Percentiles rank a stretch among this genome's conserved stretches.
phyloP scores from a whole-genome alignment of 2,797 vertebrate genomes.

The Salmo trutta region DNA sequence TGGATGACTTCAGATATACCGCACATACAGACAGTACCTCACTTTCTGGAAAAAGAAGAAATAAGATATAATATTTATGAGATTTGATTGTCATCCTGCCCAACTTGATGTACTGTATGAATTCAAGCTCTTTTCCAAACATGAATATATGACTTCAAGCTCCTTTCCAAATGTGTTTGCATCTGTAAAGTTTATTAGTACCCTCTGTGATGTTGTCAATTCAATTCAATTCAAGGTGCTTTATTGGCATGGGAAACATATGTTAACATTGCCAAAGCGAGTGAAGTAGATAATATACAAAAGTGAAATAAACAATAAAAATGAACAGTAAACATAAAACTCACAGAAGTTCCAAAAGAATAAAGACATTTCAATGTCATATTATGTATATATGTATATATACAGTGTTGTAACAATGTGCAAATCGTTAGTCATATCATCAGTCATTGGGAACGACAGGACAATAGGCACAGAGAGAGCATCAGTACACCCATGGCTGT shows the following conservation, averaged over 20 bases:
- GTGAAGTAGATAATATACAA: too few relatives aligned
- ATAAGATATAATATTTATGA: constrained; percentile 41
- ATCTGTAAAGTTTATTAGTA: constrained; percentile 63
- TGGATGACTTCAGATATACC: constrained; percentile 21
- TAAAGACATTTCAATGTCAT: too few relatives aligned
- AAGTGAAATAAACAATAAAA: too few relatives aligned
- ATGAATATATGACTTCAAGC: constrained; percentile 51
- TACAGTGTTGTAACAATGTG: too few relatives aligned
- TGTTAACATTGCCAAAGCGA: too few relatives aligned
- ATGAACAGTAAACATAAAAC: too few relatives aligned
- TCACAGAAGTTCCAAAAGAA: too few relatives aligned
- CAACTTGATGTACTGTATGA: constrained; percentile 54
- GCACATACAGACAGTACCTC: constrained; percentile 8
- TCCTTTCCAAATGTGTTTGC: constrained; percentile 66
- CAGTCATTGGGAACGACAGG: constrained; percentile 67
- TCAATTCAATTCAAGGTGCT: too few relatives aligned
- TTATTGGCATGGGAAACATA: too few relatives aligned
- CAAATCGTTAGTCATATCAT: constrained; percentile 36
- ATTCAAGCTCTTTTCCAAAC: constrained; percentile 57
- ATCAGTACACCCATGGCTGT: constrained; percentile 18
- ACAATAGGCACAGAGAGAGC: constrained; percentile 63
- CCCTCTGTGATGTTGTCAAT: constrained; percentile 43
- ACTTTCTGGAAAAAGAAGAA: not conserved
- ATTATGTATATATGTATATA: too few relatives aligned
- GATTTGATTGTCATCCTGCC: constrained; percentile 51